A percentile compares a stretch with the other conserved stretches of the same genome.
phyloP scores from a whole-genome alignment of 2,113 vertebrate species.

The Cnemophilus loriae region DNA sequence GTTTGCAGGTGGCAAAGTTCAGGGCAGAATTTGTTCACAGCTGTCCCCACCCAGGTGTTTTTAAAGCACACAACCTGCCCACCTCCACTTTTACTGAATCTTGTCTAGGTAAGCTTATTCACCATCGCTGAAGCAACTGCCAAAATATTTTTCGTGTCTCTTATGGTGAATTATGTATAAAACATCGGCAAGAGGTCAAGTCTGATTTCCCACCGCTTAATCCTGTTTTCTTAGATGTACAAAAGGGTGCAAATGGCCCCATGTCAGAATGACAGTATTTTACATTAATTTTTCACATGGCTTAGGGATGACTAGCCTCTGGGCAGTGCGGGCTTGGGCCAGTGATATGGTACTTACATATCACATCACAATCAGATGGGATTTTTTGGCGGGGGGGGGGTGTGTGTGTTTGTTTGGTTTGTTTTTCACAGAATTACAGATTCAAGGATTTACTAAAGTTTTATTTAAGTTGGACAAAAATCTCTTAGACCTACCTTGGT shows the following conservation, averaged over 20 bases:
- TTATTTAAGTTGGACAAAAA: neutral
- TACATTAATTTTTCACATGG: neutral
- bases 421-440: neutral
- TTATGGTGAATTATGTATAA: neutral
- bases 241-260: neutral
- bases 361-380: neutral
- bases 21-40: neutral
- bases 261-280: neutral
- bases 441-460: neutral
- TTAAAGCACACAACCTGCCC: neutral
- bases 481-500: neutral
- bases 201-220: neutral
- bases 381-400: neutral
- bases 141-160: slow-evolving; percentile 26
- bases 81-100: neutral
- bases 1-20: slow-evolving; percentile 37
- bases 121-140: neutral
- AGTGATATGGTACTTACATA: neutral
- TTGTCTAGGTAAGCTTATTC: slow-evolving; percentile 17
- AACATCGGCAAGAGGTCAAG: neutral
- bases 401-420: neutral
- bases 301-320: neutral
- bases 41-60: neutral
- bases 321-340: neutral
- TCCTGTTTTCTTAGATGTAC: neutral